These are phyloP conservation scores for Troilus luridus DNA, from an alignment of 2,888 invertebrate species.

Conservation along the genomic window DNA sequence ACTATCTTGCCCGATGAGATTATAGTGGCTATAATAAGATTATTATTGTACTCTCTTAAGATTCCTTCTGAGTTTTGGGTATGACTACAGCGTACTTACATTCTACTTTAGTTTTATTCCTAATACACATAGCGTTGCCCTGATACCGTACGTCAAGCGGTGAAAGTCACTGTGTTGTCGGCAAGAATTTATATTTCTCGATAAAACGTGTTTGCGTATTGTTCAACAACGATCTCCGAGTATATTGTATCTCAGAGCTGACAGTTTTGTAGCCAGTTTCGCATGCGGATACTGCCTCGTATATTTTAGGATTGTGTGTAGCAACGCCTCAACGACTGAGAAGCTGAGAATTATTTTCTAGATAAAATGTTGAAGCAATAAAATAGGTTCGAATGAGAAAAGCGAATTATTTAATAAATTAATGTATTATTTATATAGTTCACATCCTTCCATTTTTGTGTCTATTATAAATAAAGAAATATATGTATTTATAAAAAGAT, in stretches of 20 bases:
- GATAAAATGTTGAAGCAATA: constrained; percentile 26
- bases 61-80: not conserved
- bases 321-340: not conserved
- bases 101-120: not conserved
- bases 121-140: not conserved
- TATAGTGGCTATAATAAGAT: not conserved
- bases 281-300: constrained; percentile 33
- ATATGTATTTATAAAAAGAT: not conserved
- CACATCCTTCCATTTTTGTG: not conserved
- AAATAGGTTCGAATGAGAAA: not conserved
- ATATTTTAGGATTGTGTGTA: constrained; percentile 4
- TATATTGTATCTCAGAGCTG: constrained; percentile 40
- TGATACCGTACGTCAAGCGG: not conserved
- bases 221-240: constrained; percentile 10
- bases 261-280: constrained; percentile 46
- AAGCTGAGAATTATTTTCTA: constrained; percentile 13
- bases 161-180: constrained; percentile 12
- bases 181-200: constrained; percentile 43
- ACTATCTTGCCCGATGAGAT: not conserved
- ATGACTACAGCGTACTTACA: not conserved
- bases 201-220: constrained; percentile 37
- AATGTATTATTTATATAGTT: not conserved
- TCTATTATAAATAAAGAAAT: not conserved
- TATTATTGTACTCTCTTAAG: too few species aligned
- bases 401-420: not conserved